Conservation (phyloP, 2,113 vertebrate genomes). For the Ophthalmolycus amberensis region DNA sequence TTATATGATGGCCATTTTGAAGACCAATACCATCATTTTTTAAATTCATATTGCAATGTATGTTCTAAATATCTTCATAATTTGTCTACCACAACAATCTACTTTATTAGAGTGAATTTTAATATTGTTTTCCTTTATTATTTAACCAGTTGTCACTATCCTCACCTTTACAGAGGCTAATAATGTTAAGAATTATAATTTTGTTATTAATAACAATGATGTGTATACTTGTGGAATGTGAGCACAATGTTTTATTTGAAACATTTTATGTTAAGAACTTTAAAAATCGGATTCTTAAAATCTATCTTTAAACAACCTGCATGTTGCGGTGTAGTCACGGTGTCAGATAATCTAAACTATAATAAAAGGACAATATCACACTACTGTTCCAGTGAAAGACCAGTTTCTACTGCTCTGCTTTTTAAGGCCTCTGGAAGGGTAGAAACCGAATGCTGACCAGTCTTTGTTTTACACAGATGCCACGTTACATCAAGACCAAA, state of each 20-base stretch:
- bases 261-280: neutral
- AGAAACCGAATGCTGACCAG: neutral
- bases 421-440: conserved; percentile 4
- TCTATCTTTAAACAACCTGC: neutral
- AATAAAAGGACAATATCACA: neutral
- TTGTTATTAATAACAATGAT: neutral
- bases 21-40: neutral
- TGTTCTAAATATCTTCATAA: neutral
- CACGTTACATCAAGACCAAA: conserved; percentile 29
- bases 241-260: neutral
- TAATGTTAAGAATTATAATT: neutral
- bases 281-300: neutral
- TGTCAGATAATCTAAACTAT: neutral
- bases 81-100: neutral
- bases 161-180: neutral
- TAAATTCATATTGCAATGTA: neutral
- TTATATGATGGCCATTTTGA: neutral
- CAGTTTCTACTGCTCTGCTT: neutral
- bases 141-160: neutral
- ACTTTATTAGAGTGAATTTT: neutral
- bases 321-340: neutral
- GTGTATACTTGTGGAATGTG: neutral
- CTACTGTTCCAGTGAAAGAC: neutral
- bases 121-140: neutral
- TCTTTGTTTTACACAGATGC: conserved; percentile 32